Base-by-base conservation (phyloP, 2,888 invertebrate species). In the Leptothorax acervorum region DNA sequence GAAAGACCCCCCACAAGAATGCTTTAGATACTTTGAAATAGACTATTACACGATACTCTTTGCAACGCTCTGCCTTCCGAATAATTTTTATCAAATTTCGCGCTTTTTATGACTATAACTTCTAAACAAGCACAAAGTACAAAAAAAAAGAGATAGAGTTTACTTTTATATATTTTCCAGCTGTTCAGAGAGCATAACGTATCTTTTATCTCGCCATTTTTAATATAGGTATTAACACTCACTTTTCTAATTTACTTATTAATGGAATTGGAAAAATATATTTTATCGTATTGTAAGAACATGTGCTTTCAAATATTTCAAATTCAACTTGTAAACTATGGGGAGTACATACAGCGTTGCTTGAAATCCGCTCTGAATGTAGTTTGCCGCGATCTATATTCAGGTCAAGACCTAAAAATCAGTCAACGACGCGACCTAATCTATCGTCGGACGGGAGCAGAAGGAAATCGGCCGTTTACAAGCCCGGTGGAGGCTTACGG, bases 391-490 rank as follows among this genome's bases (percentile, higher is more conserved):
- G 55, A 48, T 81, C 35, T 60, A 28, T 71, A 71, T 81, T 81
- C 60, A 71, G 28, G 60, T 62, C 60, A 51, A 42, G 79, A 60
- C 31, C 45, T 63, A 65, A 57, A 51, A 83, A 87, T 71, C 87
- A 83, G 90, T 89, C 90, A 66, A 85, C 82, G 83, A 82, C 89
- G 74, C 83, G 63, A 51, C 73, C 66, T 89, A 86, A 90, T 90
- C 85, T 79, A 83, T 75, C 71, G 82, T 74, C 53, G n/a, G 60
- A 53, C 15, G 48, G 83, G 23, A 63, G 57, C 31, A 78, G 83
- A 82, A 85, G 76, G 74, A 84, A 82, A 87, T 89, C 84, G 84
- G 90, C 85, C 92, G 93, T 92, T 92, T 92, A 91, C 91, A 90
- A 90, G 87, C 89, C 87, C 86, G 81, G 85, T 82, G 68, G 82